phyloP scores from a whole-genome alignment of 2,113 vertebrate species.

The Sardina pilchardus region DNA sequence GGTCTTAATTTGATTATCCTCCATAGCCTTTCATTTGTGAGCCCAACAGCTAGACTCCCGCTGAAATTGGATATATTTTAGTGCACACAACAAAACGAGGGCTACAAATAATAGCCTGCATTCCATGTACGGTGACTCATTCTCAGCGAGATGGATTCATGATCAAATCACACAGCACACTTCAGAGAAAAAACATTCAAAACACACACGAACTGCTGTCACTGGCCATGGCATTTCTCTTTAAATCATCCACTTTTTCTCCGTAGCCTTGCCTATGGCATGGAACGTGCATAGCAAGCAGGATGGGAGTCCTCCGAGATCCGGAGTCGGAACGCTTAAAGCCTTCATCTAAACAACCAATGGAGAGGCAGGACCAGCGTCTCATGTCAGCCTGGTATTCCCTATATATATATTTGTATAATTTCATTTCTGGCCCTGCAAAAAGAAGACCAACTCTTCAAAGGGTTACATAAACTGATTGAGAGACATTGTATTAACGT shows the following conservation, averaged over 20 bases:
- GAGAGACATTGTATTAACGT: constrained; percentile 63
- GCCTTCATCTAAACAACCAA: constrained; percentile 60
- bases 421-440: constrained; percentile 59
- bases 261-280: background rate
- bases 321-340: constrained; percentile 55
- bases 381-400: constrained; percentile 53
- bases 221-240: background rate
- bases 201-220: background rate
- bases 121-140: background rate
- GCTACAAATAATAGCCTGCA: background rate
- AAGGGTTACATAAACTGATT: constrained; percentile 66
- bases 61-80: background rate
- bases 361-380: constrained; percentile 45
- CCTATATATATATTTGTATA: constrained; percentile 60
- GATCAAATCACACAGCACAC: too few species aligned
- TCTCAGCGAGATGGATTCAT: too few species aligned
- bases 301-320: background rate
- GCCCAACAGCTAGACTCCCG: too few species aligned
- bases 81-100: background rate
- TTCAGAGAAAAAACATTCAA: background rate
- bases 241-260: background rate
- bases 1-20: background rate
- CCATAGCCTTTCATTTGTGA: background rate
- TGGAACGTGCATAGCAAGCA: background rate
- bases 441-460: constrained; percentile 60